Conservation (phyloP, 2,888 invertebrate genomes). For the Strigamia maritima region DNA sequence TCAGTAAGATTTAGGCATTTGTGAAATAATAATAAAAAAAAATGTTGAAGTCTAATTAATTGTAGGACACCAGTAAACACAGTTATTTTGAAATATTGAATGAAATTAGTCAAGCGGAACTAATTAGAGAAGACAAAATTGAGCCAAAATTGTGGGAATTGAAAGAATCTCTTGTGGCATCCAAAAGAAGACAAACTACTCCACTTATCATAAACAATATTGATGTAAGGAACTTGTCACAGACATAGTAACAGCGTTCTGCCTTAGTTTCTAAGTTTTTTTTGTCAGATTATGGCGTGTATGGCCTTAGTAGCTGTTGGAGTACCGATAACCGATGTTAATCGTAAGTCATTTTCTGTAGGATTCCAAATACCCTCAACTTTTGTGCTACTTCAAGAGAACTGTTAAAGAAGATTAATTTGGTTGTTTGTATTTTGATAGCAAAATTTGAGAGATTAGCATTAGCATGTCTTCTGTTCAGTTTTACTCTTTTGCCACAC, state of each 20-base stretch:
- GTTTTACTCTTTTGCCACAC: not conserved
- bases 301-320: no score
- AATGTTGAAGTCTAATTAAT: not conserved
- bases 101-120: not conserved
- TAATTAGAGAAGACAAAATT: not conserved
- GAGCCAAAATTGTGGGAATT: not conserved
- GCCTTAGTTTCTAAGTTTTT: no score
- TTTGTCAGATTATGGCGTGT: no score
- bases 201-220: constrained; percentile 8
- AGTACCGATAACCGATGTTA: no score
- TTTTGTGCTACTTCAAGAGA: not conserved
- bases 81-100: not conserved
- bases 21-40: not conserved
- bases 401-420: not conserved
- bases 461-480: not conserved
- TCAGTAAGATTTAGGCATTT: not conserved
- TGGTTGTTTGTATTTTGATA: not conserved
- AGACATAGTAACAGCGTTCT: not conserved
- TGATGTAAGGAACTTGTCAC: not conserved
- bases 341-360: not conserved
- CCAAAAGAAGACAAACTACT: not conserved
- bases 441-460: not conserved
- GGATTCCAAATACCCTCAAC: constrained; percentile 11
- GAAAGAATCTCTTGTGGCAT: not conserved
- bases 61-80: not conserved